Evolutionary conservation across 2,888 invertebrate species (phyloP).

Genomic region (Lasioglossum zephyrum): DNA sequence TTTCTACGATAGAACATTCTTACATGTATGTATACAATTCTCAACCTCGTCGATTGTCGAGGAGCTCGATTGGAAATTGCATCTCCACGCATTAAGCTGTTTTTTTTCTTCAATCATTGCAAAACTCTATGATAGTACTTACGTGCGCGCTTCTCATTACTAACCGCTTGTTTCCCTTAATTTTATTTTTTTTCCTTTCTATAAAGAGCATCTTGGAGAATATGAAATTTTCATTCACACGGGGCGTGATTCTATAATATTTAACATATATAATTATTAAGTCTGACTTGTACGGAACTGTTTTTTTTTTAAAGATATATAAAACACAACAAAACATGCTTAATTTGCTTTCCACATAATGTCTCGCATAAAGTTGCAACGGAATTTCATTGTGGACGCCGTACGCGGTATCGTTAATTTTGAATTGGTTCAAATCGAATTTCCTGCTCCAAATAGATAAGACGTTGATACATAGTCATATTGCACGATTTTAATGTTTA

Average conservation of each 20-base stretch:
- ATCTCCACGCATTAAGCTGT: conserved; percentile 29
- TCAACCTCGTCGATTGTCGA: conserved; percentile 34
- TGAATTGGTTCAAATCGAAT: not conserved
- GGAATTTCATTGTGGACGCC: not conserved
- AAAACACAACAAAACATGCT: conserved; percentile 37
- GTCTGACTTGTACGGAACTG: conserved; percentile 32
- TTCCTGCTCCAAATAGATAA: conserved; percentile 6
- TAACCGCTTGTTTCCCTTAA: conserved; percentile 39
- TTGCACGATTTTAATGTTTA: conserved; percentile 17
- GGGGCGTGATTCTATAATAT: conserved; percentile 33
- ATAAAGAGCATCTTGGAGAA: conserved; percentile 36
- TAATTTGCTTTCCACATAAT: conserved; percentile 67
- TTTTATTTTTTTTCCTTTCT: conserved; percentile 2
- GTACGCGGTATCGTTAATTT: conserved; percentile 8
- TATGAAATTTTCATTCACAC: conserved; percentile 29
- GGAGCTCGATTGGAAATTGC: conserved; percentile 35
- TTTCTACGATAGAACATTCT: conserved; percentile 43
- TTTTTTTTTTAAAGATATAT: conserved; percentile 9
- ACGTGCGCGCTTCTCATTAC: conserved; percentile 43
- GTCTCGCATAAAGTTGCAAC: conserved; percentile 24
- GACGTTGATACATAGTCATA: not conserved
- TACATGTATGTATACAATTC: conserved; percentile 30
- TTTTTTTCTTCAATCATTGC: conserved; percentile 31
- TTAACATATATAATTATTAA: conserved; percentile 35
- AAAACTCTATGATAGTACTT: conserved; percentile 51